Evolutionary conservation across 2,888 invertebrate genomes (phyloP), one percentile per base, ranked within the genome.

Genomic region (Microdon myrmicae): DNA sequence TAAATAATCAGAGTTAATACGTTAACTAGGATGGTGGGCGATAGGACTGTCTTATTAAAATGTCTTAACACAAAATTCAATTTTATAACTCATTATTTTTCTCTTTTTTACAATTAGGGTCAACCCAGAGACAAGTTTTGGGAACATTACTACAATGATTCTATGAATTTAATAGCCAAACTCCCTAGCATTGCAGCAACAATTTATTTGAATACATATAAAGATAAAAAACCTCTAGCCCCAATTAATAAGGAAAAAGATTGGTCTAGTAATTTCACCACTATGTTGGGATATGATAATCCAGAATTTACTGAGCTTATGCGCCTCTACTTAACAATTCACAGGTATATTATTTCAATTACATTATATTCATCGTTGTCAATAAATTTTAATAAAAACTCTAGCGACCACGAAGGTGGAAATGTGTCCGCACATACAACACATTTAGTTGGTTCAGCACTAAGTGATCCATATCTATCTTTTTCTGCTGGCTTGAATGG

Each of bases 351-450:
- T 6, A 9, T 6, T 3, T 10, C 6, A 6, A 14, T n/a, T n/a
- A n/a, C n/a, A 29, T 29, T 8, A n/a, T 8, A 22, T 20, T 4
- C 20, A 12, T 9, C 10, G n/a, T 23, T 44, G 20, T 26, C 9
- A 4, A 28, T n/a, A 13, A n/a, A 23, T 34, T 38, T 56, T 13
- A 20, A 16, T 38, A 37, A 14, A 6, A 35, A 32, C n/a, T 14
- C 20, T 59, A 75, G 75, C 67, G 93, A 94, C 76, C 92, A 94
- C 78, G 93, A 94, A 81, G 93, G 93, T 71, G 93, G 94, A 66
- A 94, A 94, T 78, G 94, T 94, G 0, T 90, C 90, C 16, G 93
- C 94, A n/a, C 94, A 94, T 77, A 88, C 93, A 1, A 87, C 87
- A 26, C 94, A 94, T 77, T 81, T 94, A 73, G 92, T 94, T 2